phyloP scores from a whole-genome alignment of 2,113 vertebrate genomes.

The Mobula hypostoma region DNA sequence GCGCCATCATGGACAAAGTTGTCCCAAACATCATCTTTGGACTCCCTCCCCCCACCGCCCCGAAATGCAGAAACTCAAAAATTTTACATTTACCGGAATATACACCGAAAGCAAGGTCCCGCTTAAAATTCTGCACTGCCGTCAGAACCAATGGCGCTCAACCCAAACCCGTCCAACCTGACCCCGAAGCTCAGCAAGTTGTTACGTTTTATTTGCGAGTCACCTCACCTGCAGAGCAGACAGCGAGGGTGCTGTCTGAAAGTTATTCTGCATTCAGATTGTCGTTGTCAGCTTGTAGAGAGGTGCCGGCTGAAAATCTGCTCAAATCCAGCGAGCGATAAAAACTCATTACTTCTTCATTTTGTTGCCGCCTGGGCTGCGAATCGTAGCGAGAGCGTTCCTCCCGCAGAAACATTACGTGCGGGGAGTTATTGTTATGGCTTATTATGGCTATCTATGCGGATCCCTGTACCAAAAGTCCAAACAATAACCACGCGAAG shows the following conservation, averaged over 20 bases:
- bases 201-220: neutral
- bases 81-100: too few species aligned
- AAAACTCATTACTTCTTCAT: neutral
- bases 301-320: neutral
- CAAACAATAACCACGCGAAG: neutral
- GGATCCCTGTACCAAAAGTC: neutral
- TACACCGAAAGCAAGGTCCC: too few species aligned
- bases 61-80: too few species aligned
- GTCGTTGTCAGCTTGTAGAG: neutral
- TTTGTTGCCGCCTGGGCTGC: neutral
- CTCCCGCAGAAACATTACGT: neutral
- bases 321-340: neutral
- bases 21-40: too few species aligned
- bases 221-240: neutral
- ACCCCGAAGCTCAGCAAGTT: too few species aligned
- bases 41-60: too few species aligned
- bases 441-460: neutral
- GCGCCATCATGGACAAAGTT: too few species aligned
- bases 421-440: neutral
- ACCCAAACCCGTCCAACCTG: too few species aligned
- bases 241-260: neutral
- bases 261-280: neutral
- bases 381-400: neutral
- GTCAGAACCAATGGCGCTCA: too few species aligned
- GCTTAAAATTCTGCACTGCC: too few species aligned